Conservation (phyloP, 2,797 vertebrate species). For the Mus caroli region DNA sequence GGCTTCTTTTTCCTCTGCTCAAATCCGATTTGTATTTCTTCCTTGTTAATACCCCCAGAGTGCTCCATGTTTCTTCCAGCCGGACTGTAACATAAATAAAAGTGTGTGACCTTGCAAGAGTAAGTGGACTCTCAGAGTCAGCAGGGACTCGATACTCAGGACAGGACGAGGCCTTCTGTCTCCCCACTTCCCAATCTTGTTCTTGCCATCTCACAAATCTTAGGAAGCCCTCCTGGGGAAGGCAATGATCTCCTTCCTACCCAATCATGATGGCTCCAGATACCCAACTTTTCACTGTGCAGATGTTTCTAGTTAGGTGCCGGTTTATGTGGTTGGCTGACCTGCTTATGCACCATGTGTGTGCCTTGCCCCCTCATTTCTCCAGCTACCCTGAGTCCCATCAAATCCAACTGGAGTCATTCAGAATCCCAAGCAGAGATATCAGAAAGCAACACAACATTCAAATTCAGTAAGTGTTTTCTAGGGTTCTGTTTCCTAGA, state of each 20-base stretch:
- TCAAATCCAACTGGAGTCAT: constrained; percentile 19
- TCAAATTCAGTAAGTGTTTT: constrained; percentile 65
- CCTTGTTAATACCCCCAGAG: constrained; percentile 57
- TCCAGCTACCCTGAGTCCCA: background rate
- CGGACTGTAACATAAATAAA: constrained; percentile 78
- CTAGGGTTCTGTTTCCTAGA: constrained; percentile 53
- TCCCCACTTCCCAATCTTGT: constrained; percentile 61
- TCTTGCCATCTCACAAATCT: constrained; percentile 72
- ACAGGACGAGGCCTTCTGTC: constrained; percentile 46
- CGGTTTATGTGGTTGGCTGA: constrained; percentile 52
- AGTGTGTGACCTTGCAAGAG: constrained; percentile 40
- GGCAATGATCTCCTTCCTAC: constrained; percentile 62
- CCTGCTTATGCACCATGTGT: background rate
- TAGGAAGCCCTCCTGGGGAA: constrained; percentile 57
- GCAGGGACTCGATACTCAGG: constrained; percentile 32
- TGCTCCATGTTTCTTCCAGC: constrained; percentile 61
- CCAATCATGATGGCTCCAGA: constrained; percentile 58
- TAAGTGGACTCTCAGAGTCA: constrained; percentile 46
- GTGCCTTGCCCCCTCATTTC: background rate
- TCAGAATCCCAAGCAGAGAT: constrained; percentile 58
- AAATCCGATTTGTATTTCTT: constrained; percentile 78
- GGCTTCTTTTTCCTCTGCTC: constrained; percentile 64
- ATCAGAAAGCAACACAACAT: constrained; percentile 30
- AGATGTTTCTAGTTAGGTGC: constrained; percentile 78
- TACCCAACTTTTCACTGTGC: constrained; percentile 60